Conservation (phyloP, 2,888 invertebrate species). For the Diarsia rubi region DNA sequence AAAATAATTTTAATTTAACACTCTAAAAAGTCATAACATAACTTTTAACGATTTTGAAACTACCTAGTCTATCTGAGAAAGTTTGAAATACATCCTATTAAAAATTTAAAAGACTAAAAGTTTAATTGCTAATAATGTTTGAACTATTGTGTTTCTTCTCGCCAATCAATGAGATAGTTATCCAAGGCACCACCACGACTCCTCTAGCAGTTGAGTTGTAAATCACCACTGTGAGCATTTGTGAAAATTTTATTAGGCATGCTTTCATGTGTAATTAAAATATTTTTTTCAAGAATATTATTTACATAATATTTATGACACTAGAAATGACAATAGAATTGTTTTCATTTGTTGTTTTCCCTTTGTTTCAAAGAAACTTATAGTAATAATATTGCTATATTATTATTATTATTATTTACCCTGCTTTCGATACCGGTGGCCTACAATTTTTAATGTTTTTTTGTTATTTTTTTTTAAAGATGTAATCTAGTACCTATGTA, state of each 20-base stretch:
- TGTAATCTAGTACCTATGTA: no score
- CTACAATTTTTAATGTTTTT: no score
- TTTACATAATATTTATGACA: background rate
- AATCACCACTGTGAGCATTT: background rate
- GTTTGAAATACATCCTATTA: background rate
- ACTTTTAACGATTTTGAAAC: constrained; percentile 8
- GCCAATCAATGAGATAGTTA: background rate
- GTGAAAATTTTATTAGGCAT: background rate
- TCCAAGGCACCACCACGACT: background rate
- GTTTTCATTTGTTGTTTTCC: background rate
- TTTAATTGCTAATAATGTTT: no score
- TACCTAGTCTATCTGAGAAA: background rate
- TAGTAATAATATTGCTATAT: no score
- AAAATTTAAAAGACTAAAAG: background rate
- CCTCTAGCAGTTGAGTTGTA: background rate
- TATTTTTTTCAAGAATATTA: background rate
- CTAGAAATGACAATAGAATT: background rate
- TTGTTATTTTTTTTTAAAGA: no score
- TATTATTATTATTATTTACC: no score
- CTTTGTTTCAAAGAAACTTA: background rate
- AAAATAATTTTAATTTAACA: background rate
- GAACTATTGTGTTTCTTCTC: background rate
- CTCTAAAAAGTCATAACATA: constrained; percentile 7
- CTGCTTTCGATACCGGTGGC: no score
- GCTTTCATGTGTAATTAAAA: background rate